Evolutionary conservation across 2,888 invertebrate genomes (phyloP).

Genomic region (Apantesis nais): DNA sequence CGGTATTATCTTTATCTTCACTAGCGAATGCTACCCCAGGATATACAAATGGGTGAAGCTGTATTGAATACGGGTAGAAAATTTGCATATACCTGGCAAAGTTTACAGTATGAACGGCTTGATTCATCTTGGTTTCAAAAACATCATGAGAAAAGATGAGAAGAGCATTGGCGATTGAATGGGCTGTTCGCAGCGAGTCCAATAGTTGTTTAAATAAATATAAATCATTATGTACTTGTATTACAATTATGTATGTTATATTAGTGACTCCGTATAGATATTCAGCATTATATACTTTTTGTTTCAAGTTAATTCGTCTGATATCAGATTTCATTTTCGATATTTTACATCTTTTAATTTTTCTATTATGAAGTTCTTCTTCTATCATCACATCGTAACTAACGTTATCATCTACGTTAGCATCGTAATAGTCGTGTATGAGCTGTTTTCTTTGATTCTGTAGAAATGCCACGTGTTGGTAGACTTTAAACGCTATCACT

Average conservation of each 20-base stretch:
- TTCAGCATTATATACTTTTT: constrained; percentile 44
- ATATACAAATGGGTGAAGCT: constrained; percentile 57
- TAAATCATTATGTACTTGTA: constrained; percentile 56
- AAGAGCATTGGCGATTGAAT: constrained; percentile 51
- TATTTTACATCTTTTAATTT: constrained; percentile 27
- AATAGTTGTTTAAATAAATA: constrained; percentile 51
- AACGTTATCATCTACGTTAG: constrained; percentile 9
- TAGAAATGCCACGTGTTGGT: constrained; percentile 29
- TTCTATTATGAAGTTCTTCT: constrained; percentile 16
- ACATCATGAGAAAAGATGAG: constrained; percentile 57
- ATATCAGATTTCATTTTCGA: constrained; percentile 45
- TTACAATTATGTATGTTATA: constrained; percentile 49
- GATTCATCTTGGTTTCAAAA: constrained; percentile 46
- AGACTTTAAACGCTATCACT: constrained; percentile 24
- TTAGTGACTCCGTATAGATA: constrained; percentile 21
- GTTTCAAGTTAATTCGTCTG: constrained; percentile 47
- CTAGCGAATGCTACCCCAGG: constrained; percentile 53
- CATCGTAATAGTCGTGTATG: constrained; percentile 40
- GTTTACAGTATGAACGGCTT: constrained; percentile 30
- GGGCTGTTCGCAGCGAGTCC: constrained; percentile 45
- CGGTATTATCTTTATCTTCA: background rate
- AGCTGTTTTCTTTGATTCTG: constrained; percentile 38
- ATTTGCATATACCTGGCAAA: constrained; percentile 48
- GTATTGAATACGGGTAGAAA: constrained; percentile 57
- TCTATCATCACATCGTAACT: constrained; percentile 19